These are phyloP conservation scores for Cheilosia vulpina DNA, from an alignment of 2,888 invertebrate species.

Conservation along the genomic window DNA sequence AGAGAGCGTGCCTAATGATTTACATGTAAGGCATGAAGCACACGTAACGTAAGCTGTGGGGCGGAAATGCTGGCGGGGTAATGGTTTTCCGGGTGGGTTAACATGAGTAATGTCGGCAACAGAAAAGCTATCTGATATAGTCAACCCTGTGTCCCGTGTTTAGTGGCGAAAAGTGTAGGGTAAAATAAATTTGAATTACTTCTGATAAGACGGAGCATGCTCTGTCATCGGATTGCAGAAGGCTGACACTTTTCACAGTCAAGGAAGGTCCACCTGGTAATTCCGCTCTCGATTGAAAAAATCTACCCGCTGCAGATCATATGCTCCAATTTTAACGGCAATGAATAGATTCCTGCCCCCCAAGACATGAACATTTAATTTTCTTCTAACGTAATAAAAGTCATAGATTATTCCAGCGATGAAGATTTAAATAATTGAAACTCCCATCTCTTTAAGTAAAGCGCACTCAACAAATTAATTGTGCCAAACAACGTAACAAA, in stretches of 20 bases:
- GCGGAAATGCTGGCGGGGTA: neutral
- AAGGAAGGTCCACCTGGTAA: too few species aligned
- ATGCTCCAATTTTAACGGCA: too few species aligned
- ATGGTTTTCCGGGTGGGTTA: slow-evolving; percentile 10
- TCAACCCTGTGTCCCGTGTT: neutral
- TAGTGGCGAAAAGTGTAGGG: neutral
- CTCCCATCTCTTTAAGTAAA: neutral
- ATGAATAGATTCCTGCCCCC: too few species aligned
- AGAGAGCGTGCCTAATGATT: slow-evolving; percentile 56
- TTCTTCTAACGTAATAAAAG: too few species aligned
- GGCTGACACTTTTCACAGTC: too few species aligned
- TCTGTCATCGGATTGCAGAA: too few species aligned
- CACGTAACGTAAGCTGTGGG: neutral
- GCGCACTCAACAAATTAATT: neutral
- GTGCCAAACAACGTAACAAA: neutral
- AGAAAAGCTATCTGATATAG: neutral
- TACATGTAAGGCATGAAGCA: slow-evolving; percentile 25
- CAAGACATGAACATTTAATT: too few species aligned
- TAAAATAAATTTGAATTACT: too few species aligned
- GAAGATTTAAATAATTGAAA: neutral
- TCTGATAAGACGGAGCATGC: too few species aligned
- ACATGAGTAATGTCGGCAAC: slow-evolving; percentile 5
- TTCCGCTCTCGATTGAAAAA: too few species aligned
- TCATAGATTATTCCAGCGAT: too few species aligned
- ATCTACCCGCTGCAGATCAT: too few species aligned